A percentile compares a stretch with the other conserved stretches of the same genome.
Evolutionary conservation across 2,113 vertebrate species (phyloP).

Genomic region (Nematolebias whitei): DNA sequence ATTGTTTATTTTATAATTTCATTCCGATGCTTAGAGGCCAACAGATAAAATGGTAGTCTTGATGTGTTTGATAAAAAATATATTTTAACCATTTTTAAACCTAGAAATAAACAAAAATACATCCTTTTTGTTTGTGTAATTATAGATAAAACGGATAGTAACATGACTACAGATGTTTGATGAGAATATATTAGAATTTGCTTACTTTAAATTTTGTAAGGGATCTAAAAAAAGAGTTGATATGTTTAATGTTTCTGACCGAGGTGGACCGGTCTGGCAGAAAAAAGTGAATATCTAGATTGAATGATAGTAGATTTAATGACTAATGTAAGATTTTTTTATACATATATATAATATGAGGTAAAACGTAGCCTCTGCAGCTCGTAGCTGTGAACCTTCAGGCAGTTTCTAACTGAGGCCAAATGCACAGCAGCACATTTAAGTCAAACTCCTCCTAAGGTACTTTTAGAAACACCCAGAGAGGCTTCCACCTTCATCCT

Average conservation of each 20-base stretch:
- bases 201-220: no score
- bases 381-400: constrained; percentile 7
- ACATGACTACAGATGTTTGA: not conserved
- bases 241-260: no score
- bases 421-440: constrained; percentile 78
- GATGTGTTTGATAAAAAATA: no score
- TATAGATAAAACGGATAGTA: not conserved
- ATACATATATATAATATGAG: no score
- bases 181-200: not conserved
- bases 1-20: not conserved
- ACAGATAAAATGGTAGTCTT: not conserved
- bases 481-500: constrained; percentile 78
- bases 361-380: no score
- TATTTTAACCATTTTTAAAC: no score
- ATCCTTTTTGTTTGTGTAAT: not conserved
- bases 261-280: no score
- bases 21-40: not conserved
- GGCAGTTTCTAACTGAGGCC: constrained; percentile 57
- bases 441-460: constrained; percentile 81
- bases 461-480: constrained; percentile 78
- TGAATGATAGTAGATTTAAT: no score
- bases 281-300: no score
- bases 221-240: no score
- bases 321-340: no score
- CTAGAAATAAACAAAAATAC: not conserved